A percentile compares a stretch with the other conserved stretches of the same genome.
These are phyloP conservation scores for mouse (Mus musculus) DNA, from an alignment of 2,113 vertebrate species.

Conservation along the genomic window DNA sequence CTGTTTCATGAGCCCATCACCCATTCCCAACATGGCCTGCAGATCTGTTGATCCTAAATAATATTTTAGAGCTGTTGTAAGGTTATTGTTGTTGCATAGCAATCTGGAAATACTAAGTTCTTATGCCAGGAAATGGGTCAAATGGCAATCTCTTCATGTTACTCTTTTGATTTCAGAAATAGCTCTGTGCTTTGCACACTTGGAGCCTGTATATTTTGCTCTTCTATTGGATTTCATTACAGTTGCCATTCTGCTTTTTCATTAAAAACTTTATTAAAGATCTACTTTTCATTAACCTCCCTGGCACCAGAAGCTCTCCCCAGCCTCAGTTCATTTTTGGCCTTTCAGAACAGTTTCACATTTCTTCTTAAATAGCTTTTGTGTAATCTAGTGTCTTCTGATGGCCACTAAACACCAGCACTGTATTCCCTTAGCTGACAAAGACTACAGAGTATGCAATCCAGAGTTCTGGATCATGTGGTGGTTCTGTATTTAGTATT, in stretches of 20 bases:
- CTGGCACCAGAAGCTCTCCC: conserved; percentile 31
- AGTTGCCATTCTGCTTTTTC: conserved; percentile 59
- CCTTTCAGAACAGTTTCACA: conserved; percentile 25
- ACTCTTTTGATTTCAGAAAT: conserved; percentile 81
- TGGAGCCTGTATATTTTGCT: conserved; percentile 43
- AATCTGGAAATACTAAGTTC: conserved; percentile 77
- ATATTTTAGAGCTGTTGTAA: conserved; percentile 80
- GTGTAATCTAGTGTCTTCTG: neutral
- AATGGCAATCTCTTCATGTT: conserved; percentile 76
- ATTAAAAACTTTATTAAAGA: conserved; percentile 77
- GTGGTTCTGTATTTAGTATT: neutral
- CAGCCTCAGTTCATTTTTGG: conserved; percentile 30
- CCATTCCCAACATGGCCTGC: conserved; percentile 61
- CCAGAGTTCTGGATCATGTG: neutral
- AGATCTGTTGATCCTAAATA: conserved; percentile 80
- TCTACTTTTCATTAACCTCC: conserved; percentile 73
- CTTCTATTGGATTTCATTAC: conserved; percentile 70
- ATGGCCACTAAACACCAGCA: conserved; percentile 23
- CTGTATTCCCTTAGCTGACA: neutral
- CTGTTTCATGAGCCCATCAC: conserved; percentile 64
- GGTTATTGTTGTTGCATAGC: conserved; percentile 78
- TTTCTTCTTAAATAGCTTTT: conserved; percentile 62
- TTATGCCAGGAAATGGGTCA: conserved; percentile 78
- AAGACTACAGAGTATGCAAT: neutral
- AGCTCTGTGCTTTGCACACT: conserved; percentile 66